Evolutionary conservation across 2,113 vertebrate species (phyloP).

Genomic region (Psittacula cyanocephala): DNA sequence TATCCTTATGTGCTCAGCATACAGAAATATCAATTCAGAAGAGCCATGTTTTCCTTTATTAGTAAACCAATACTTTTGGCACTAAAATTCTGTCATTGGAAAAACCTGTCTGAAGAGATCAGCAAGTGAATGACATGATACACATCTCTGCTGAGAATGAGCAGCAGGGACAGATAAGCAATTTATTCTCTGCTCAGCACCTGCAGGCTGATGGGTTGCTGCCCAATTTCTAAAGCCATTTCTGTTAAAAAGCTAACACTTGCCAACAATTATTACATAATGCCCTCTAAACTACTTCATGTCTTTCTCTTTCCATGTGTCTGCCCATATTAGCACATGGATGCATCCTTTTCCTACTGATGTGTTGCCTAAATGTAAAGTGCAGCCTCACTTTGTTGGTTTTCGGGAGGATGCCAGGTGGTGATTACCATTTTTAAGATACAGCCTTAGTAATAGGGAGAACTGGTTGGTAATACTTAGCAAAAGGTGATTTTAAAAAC

Average conservation of each 20-base stretch:
- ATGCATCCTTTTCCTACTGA: background rate
- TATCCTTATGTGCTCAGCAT: background rate
- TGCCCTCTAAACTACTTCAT: background rate
- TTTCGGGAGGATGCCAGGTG: background rate
- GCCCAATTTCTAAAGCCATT: conserved; percentile 8
- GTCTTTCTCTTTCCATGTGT: background rate
- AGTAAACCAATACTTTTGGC: background rate
- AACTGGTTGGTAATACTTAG: background rate
- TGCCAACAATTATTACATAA: conserved; percentile 45
- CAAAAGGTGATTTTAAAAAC: background rate
- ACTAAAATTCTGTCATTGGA: background rate
- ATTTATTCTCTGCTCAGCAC: background rate
- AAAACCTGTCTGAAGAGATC: conserved; percentile 47
- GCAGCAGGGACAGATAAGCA: conserved; percentile 21
- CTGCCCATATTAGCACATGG: conserved; percentile 10
- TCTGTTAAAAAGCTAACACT: conserved; percentile 32
- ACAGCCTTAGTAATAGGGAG: background rate
- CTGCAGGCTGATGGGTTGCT: conserved; percentile 28
- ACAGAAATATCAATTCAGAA: background rate
- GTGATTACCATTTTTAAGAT: background rate
- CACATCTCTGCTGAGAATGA: conserved; percentile 18
- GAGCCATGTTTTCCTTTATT: background rate
- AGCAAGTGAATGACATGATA: conserved; percentile 4
- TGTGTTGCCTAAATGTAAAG: background rate
- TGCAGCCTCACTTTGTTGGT: background rate